Conservation (phyloP, 2,888 invertebrate species). For the Hesperia comma region DNA sequence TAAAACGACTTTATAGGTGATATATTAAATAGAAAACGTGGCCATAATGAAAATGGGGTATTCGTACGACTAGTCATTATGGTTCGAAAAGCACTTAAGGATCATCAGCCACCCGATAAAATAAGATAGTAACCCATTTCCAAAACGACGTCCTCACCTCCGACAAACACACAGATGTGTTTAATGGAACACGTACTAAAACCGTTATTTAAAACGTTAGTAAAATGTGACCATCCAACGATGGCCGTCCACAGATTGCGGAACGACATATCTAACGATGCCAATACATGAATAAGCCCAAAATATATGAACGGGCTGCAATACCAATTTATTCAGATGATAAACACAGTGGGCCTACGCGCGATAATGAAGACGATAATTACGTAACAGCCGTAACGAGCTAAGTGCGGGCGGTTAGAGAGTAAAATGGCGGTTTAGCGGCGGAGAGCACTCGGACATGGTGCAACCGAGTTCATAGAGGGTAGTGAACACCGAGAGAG, state of each 20-base stretch:
- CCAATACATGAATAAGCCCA: constrained; percentile 1
- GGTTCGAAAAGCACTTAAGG: constrained; percentile 40
- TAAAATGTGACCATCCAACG: not conserved
- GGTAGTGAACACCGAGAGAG: constrained; percentile 50
- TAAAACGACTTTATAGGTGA: constrained; percentile 49
- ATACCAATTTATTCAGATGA: constrained; percentile 29
- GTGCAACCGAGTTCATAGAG: constrained; percentile 41
- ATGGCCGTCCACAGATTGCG: not conserved
- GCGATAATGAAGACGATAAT: constrained; percentile 32
- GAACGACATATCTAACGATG: not conserved
- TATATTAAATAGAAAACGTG: constrained; percentile 47
- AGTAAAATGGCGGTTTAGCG: constrained; percentile 7
- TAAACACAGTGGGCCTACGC: constrained; percentile 20
- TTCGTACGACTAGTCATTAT: constrained; percentile 36
- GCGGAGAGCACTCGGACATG: constrained; percentile 37
- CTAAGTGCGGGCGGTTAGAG: constrained; percentile 24
- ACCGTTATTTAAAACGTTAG: not conserved
- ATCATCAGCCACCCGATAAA: constrained; percentile 39
- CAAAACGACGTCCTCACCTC: constrained; percentile 36
- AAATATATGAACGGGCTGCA: not conserved
- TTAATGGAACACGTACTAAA: not conserved
- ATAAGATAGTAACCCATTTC: constrained; percentile 42
- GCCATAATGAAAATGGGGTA: constrained; percentile 41
- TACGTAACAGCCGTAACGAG: constrained; percentile 23
- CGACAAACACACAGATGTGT: constrained; percentile 18